Evolutionary conservation across 2,888 invertebrate species (phyloP).

Genomic region (Galerucella nymphaeae): DNA sequence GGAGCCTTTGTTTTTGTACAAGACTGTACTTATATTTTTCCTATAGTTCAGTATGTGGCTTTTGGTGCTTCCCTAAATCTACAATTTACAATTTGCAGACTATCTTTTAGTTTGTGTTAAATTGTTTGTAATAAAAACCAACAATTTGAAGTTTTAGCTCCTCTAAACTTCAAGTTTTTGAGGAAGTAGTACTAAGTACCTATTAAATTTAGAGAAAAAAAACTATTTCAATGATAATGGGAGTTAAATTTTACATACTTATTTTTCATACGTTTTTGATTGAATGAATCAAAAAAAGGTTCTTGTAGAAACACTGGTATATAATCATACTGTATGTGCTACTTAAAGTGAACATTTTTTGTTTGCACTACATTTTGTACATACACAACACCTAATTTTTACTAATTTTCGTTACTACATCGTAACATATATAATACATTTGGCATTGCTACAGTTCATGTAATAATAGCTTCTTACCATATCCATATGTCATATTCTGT

Average conservation of each 20-base stretch:
- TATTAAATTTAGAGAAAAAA: no score
- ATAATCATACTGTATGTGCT: slow-evolving; percentile 51
- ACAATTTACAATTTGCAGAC: no score
- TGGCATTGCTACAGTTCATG: slow-evolving; percentile 63
- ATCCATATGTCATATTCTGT: slow-evolving; percentile 28
- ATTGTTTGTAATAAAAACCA: no score
- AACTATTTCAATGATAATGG: no score
- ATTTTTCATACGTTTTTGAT: slow-evolving; percentile 6
- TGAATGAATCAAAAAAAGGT: neutral
- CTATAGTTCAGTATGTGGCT: no score
- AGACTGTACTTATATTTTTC: no score
- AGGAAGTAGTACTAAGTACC: no score
- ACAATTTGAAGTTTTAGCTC: no score
- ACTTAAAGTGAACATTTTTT: slow-evolving; percentile 55
- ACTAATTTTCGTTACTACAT: slow-evolving; percentile 61
- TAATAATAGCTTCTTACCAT: slow-evolving; percentile 49
- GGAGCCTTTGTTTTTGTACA: no score
- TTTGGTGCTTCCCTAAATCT: no score
- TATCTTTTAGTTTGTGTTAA: no score
- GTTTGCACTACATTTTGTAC: slow-evolving; percentile 64
- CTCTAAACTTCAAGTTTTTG: no score
- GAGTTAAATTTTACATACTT: neutral
- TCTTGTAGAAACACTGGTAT: slow-evolving; percentile 4
- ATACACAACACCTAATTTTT: slow-evolving; percentile 62
- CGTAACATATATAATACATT: slow-evolving; percentile 65